Conservation (phyloP, 92 coral and sea anemone genomes). For the Umimayanthus chanpuru region DNA sequence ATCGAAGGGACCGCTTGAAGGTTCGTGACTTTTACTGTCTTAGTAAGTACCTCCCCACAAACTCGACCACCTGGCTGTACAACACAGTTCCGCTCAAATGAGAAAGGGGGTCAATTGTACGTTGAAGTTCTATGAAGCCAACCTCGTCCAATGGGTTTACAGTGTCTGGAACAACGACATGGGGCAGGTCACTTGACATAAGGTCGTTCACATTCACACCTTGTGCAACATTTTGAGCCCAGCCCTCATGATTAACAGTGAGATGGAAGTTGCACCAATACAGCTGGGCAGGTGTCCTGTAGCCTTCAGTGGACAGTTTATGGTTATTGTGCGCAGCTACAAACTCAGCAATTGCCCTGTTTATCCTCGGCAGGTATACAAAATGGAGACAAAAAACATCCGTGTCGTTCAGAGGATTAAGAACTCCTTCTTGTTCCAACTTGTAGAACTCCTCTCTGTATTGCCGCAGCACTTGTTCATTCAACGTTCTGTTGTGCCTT, state of each 20-base stretch:
- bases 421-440: too few species aligned
- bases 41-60: conserved; percentile 49
- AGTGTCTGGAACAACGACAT: conserved; percentile 56
- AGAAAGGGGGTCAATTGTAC: conserved; percentile 53
- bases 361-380: too few species aligned
- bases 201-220: conserved; percentile 44
- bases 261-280: conserved; percentile 24
- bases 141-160: conserved; percentile 43
- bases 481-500: conserved; percentile 61
- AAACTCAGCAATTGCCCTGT: too few species aligned
- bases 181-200: conserved; percentile 52
- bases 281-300: conserved; percentile 17
- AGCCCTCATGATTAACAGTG: neutral
- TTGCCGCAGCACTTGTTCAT: conserved; percentile 43
- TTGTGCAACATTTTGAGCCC: conserved; percentile 2
- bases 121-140: conserved; percentile 46
- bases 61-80: conserved; percentile 42
- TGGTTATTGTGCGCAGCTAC: too few species aligned
- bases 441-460: too few species aligned
- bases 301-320: too few species aligned
- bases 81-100: conserved; percentile 46
- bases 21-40: neutral
- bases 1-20: neutral
- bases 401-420: too few species aligned
- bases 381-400: too few species aligned